Base-by-base conservation (phyloP, 2,113 vertebrate genomes). In the Heteronetta atricapilla region DNA sequence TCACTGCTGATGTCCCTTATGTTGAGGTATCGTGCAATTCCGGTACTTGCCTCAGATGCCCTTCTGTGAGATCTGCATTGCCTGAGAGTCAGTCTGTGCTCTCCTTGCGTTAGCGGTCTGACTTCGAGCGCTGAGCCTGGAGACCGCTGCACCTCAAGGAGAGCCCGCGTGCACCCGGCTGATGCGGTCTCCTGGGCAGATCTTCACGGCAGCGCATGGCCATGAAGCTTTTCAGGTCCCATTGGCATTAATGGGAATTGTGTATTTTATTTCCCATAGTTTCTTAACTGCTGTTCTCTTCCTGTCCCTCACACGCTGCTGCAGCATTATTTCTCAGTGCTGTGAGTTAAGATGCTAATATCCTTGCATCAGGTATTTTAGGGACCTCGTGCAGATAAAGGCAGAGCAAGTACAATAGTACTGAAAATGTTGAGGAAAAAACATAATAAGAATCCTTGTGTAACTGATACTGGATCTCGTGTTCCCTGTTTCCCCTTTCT, bases 271-370 rank as follows among this genome's bases (percentile, higher is more conserved):
- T 66, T 36, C 52, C 48, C 25, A 29, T 40, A 52, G 46, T 59
- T 82, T 56, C 40, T 36, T 19, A 48, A 48, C 19, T 82, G 11
- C 72, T 82, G 52, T 82, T 86, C 88, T 69, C 56, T 46, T 94
- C 58, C 83, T 80, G 26, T 88, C 93, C 93, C 74, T 90, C 38
- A 25, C 84, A 72, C 72, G 26, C 50, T 73, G 75, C 73, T 48
- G 76, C 72, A 29, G 36, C 74, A 17, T 74, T 94, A 18, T 84
- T 93, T 95, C 44, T 94, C 72, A 72, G 82, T 86, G 50, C 78
- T 95, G 90, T 95, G 70, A 94, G 89, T 92, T 94, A 92, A 95
- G 7, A 3, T 52, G 26, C 72, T 93, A 88, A 80, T 92, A 75
- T 76, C 16, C 58, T 89, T 38, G 81, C 66, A 66, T 53, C 84